A percentile compares a stretch with the other conserved stretches of the same genome.
Conservation (phyloP, 64 coral and sea anemone species). For the Porites australiensis region DNA sequence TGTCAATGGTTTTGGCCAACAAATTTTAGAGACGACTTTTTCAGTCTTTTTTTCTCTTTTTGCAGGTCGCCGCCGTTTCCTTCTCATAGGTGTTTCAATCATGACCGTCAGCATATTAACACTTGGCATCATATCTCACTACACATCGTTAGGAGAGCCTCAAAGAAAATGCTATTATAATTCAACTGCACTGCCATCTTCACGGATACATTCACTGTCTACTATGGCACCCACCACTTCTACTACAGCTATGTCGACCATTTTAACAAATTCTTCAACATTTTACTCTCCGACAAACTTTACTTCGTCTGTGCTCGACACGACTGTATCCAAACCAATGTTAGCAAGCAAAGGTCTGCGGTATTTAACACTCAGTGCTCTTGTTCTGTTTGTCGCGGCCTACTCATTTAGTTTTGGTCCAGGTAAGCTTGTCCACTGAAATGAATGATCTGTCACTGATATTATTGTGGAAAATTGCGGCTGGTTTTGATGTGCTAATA, state of each 20-base stretch:
- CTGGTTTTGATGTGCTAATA: no score
- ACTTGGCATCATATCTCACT: slow-evolving; percentile 61
- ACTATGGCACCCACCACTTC: neutral
- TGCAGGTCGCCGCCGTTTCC: slow-evolving; percentile 89
- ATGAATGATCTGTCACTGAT: neutral
- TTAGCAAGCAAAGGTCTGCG: slow-evolving; percentile 57
- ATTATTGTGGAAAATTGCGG: no score
- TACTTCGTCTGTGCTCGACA: slow-evolving; percentile 5
- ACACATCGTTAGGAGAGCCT: slow-evolving; percentile 54
- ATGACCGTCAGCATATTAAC: slow-evolving; percentile 83
- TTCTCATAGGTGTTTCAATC: slow-evolving; percentile 75
- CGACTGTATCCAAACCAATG: neutral
- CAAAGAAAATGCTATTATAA: slow-evolving; percentile 62
- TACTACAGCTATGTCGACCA: neutral
- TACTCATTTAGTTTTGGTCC: slow-evolving; percentile 98
- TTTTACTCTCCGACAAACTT: neutral
- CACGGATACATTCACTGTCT: neutral
- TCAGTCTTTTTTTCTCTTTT: neutral
- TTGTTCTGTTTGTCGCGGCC: slow-evolving; percentile 82
- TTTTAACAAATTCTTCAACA: neutral
- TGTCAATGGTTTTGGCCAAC: neutral
- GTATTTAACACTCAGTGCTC: slow-evolving; percentile 75
- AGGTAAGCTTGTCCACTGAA: slow-evolving; percentile 33
- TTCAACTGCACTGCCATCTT: neutral
- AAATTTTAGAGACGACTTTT: neutral